Evolutionary conservation across 2,113 vertebrate species (phyloP), one percentile per base, ranked within the genome.

Genomic region (Colaptes auratus): DNA sequence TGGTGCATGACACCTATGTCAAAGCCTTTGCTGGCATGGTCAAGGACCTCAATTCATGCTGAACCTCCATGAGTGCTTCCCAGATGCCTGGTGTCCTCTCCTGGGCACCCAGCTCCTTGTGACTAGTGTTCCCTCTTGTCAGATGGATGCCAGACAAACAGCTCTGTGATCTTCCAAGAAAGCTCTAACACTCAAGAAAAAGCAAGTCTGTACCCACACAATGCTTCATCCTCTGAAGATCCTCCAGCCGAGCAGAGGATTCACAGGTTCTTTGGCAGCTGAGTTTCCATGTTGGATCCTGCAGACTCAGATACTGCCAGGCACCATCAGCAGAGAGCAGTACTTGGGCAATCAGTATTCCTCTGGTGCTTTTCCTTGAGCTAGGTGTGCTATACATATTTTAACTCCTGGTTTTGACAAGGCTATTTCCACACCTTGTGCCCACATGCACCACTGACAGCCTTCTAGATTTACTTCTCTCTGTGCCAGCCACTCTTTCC

Each of bases 31-130:
- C 18, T 4, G 35, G 87, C 65, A 77, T 2, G 6, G 31, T 25
- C 0, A 0, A 80, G 20, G 42, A 89, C 23, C 56, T 48, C 1
- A 1, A 30, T 12, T 81, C 46, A 30, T 15, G 48, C 24, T 70
- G 69, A 90, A 70, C 10, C 23, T 74, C 19, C 52, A n/a, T 2
- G 12, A 70, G 7, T 31, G n/a, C 52, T 36, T 90, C 48, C 33
- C 42, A 86, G 31, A 66, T 23, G n/a, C 12, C 12, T 48, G 6
- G 16, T 55, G 59, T 64, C 80, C 28, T 60, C 53, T 76, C 75
- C 36, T 31, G 30, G 42, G 36, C 36, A 67, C 21, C 15, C 65
- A 55, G 39, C 11, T 77, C 52, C 31, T 76, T 63, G 16, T 21
- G 36, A 91, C 39, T 83, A 39, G 6, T 5, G 35, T 20, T 88